A percentile compares a stretch with the other conserved stretches of the same genome.
These are phyloP conservation scores for Mormyrus hasselquistii DNA, from an alignment of 2,797 vertebrate species.

Conservation along the genomic window DNA sequence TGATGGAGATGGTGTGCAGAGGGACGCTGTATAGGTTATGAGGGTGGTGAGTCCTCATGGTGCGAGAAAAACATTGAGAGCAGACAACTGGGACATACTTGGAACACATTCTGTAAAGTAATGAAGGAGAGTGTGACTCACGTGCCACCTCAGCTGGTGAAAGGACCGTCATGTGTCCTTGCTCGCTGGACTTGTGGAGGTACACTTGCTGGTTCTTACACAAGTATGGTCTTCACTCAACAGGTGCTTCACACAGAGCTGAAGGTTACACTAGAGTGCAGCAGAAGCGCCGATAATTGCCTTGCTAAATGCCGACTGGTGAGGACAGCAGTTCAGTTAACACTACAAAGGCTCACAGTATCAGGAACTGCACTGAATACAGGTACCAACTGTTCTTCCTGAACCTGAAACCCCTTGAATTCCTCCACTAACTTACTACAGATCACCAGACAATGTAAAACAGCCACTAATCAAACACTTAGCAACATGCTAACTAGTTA, in stretches of 20 bases:
- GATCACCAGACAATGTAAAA: neutral
- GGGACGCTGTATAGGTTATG: neutral
- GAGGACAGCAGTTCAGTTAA: neutral
- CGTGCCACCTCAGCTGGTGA: neutral
- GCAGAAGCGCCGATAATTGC: neutral
- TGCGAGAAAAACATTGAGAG: neutral
- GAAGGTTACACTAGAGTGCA: neutral
- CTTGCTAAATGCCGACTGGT: neutral
- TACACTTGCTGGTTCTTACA: neutral
- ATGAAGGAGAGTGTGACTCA: neutral
- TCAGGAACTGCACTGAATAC: neutral
- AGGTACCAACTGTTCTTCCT: neutral
- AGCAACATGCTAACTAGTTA: neutral
- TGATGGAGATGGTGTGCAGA: neutral
- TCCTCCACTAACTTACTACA: neutral
- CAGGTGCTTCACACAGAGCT: neutral
- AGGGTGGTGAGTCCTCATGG: neutral
- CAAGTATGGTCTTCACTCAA: neutral
- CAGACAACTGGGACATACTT: neutral
- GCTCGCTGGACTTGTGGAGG: neutral
- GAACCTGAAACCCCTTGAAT: neutral
- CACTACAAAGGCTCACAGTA: neutral
- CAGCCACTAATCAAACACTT: neutral
- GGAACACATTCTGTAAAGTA: neutral
- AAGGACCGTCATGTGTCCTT: neutral